phyloP scores from a whole-genome alignment of 2,113 vertebrate species.

The Poeciliopsis retropinna region DNA sequence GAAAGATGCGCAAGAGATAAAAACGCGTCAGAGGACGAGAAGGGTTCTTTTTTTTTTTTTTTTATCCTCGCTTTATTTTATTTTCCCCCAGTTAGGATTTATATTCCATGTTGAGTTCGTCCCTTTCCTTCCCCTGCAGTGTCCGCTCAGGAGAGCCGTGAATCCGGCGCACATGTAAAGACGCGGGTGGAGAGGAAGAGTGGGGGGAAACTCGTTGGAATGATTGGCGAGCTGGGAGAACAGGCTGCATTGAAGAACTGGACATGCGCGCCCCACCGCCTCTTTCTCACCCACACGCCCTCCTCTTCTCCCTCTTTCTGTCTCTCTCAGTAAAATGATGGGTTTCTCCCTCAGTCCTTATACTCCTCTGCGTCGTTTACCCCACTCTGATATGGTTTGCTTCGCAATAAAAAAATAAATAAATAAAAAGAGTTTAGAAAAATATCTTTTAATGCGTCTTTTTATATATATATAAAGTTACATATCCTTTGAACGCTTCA shows the following conservation, averaged over 20 bases:
- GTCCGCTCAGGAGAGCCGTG: conserved; percentile 83
- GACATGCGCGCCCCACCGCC: conserved; percentile 86
- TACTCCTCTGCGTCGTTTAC: conserved; percentile 26
- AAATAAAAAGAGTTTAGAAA: not conserved
- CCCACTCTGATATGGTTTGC: not conserved
- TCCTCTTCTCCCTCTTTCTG: conserved; percentile 26
- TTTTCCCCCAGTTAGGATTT: conserved; percentile 74
- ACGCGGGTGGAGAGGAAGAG: conserved; percentile 57
- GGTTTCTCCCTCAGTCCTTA: conserved; percentile 4
- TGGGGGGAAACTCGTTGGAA: conserved; percentile 77
- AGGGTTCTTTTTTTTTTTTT: conserved; percentile 26
- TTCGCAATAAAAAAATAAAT: not conserved
- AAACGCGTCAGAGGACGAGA: conserved; percentile 48
- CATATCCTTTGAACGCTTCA: not conserved
- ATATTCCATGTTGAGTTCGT: conserved; percentile 82
- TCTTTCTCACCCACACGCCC: conserved; percentile 31
- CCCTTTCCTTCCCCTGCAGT: conserved; percentile 87
- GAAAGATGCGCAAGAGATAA: conserved; percentile 66
- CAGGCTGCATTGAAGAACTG: conserved; percentile 82
- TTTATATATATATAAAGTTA: too few relatives aligned
- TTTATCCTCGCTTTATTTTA: conserved; percentile 27
- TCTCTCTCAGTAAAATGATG: conserved; percentile 16
- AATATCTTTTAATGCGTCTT: conserved; percentile 15
- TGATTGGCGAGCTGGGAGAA: conserved; percentile 79
- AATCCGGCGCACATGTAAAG: conserved; percentile 86